Percentiles rank a stretch among this genome's conserved stretches.
Conservation (phyloP, 1,140 invertebrate species). For the Lucilia sericata region DNA sequence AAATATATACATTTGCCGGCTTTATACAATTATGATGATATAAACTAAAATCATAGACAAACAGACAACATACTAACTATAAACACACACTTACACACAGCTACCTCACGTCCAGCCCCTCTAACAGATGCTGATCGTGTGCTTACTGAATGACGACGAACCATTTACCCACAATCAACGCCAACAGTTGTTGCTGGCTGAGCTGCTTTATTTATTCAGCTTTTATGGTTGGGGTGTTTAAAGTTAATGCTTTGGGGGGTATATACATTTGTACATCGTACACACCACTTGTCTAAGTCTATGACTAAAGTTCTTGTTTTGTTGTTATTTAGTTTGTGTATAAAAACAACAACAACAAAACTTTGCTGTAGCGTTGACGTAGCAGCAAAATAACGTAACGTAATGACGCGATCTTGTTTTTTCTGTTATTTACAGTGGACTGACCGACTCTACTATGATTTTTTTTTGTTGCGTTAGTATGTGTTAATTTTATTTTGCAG, state of each 20-base stretch:
- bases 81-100: neutral
- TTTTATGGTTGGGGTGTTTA: neutral
- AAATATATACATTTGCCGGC: neutral
- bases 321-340: neutral
- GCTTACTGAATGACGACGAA: neutral
- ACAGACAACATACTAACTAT: neutral
- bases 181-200: neutral
- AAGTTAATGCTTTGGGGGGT: too few species aligned
- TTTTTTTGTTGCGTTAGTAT: neutral
- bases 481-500: neutral
- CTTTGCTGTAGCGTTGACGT: neutral
- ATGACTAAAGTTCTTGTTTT: neutral
- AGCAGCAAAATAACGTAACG: neutral
- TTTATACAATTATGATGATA: neutral
- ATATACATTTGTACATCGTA: neutral
- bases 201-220: too few species aligned
- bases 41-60: slow-evolving; percentile 5
- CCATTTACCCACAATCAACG: neutral
- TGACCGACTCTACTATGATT: slow-evolving; percentile 14
- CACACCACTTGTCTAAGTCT: neutral
- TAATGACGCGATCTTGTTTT: neutral
- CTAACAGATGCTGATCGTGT: neutral
- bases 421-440: neutral
- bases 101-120: neutral
- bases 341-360: neutral